A percentile compares a stretch with the other conserved stretches of the same genome.
Evolutionary conservation across 2,113 vertebrate species (phyloP).

Genomic region (Hypocryptadius cinnamomeus): DNA sequence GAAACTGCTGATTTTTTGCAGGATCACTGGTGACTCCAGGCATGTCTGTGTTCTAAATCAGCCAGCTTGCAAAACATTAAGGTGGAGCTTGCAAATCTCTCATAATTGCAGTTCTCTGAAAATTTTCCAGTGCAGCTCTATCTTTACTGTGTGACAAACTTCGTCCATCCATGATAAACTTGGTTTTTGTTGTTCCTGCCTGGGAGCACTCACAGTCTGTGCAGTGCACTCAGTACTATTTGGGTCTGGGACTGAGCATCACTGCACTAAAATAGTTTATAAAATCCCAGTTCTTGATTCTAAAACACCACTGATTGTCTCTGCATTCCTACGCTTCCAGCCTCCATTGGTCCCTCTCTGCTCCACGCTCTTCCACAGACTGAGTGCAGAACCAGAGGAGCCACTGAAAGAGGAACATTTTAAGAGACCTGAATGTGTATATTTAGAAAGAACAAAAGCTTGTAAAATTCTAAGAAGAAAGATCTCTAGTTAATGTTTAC

Average conservation of each 20-base stretch:
- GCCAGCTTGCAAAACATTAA: background rate
- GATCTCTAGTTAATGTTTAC: background rate
- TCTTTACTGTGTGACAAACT: background rate
- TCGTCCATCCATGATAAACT: background rate
- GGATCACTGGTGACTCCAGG: background rate
- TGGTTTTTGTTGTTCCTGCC: background rate
- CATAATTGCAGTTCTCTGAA: background rate
- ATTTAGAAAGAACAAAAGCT: background rate
- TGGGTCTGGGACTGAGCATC: background rate
- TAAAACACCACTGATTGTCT: background rate
- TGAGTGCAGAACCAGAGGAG: background rate
- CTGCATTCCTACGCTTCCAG: background rate
- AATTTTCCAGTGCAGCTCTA: background rate
- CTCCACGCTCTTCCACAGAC: background rate
- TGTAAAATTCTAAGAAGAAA: background rate
- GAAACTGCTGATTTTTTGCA: background rate
- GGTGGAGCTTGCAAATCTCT: background rate
- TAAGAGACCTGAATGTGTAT: background rate
- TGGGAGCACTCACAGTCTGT: background rate
- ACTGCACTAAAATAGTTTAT: background rate
- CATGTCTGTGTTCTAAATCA: background rate
- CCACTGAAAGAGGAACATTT: background rate
- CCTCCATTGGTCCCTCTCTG: background rate
- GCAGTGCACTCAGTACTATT: background rate
- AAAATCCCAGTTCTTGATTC: background rate